Conservation (phyloP, 2,113 vertebrate genomes). For the Protomyctophum bolini region DNA sequence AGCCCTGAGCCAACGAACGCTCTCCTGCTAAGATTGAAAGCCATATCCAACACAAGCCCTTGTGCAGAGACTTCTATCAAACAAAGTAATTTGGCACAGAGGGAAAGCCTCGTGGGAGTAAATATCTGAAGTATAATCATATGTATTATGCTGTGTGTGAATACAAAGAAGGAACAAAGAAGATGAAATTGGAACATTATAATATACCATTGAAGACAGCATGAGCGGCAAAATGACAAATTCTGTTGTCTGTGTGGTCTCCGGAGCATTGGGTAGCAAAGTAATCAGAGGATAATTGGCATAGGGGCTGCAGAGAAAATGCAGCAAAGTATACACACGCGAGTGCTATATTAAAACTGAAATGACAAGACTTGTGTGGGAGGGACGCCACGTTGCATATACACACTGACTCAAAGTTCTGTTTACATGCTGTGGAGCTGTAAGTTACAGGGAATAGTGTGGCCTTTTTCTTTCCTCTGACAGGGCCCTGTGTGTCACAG, state of each 20-base stretch:
- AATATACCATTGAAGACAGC: neutral
- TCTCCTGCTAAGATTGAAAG: slow-evolving; percentile 56
- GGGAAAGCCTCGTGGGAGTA: neutral
- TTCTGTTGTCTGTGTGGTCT: slow-evolving; percentile 7
- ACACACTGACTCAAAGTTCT: slow-evolving; percentile 23
- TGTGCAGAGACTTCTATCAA: slow-evolving; percentile 12
- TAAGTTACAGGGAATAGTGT: slow-evolving; percentile 23
- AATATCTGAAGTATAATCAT: slow-evolving; percentile 16
- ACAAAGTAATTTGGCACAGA: neutral
- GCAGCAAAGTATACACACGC: neutral
- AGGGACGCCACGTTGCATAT: neutral
- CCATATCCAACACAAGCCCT: slow-evolving; percentile 29
- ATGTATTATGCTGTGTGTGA: slow-evolving; percentile 13
- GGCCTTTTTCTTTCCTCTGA: slow-evolving; percentile 35
- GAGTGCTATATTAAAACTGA: slow-evolving; percentile 5
- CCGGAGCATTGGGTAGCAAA: slow-evolving; percentile 12
- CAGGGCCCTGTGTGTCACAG: slow-evolving; percentile 55
- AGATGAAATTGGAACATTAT: slow-evolving; percentile 13
- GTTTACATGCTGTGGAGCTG: slow-evolving; percentile 46
- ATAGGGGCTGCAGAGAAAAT: slow-evolving; percentile 9
- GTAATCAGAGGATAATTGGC: slow-evolving; percentile 32
- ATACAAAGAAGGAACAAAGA: slow-evolving; percentile 12
- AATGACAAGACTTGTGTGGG: slow-evolving; percentile 31
- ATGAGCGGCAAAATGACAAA: slow-evolving; percentile 11
- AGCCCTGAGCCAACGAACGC: slow-evolving; percentile 15